These are phyloP conservation scores for Megaceryle torquata DNA, from an alignment of 2,113 vertebrate genomes.

Conservation along the genomic window DNA sequence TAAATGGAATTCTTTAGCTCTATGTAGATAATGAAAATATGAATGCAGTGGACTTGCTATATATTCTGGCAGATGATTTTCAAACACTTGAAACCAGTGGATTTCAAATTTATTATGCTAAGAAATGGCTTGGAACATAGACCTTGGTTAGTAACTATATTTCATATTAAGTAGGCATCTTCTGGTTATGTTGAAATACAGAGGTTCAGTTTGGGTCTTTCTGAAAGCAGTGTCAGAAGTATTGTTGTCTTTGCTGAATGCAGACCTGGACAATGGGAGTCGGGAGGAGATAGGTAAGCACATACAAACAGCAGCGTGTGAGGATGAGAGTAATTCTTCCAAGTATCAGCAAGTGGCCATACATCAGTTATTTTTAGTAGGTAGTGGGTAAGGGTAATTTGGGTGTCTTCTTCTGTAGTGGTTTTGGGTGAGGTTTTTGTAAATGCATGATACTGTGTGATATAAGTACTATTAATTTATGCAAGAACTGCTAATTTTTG, in stretches of 20 bases:
- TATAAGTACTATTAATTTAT: neutral
- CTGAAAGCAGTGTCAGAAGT: neutral
- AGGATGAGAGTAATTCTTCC: neutral
- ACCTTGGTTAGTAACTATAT: neutral
- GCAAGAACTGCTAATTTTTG: neutral
- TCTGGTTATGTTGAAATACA: neutral
- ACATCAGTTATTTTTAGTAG: neutral
- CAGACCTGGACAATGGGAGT: neutral
- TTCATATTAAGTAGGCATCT: neutral
- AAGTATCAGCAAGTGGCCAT: neutral
- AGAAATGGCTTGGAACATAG: neutral
- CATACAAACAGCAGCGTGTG: accelerated
- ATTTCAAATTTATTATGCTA: neutral
- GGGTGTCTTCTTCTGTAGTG: neutral
- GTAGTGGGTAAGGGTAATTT: neutral
- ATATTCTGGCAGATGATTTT: neutral
- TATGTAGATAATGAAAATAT: neutral
- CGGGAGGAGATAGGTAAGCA: neutral
- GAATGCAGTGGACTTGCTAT: neutral
- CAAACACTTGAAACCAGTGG: neutral
- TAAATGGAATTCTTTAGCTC: neutral
- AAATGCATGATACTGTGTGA: neutral
- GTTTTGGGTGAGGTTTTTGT: neutral
- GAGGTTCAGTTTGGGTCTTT: neutral
- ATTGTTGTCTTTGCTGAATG: accelerated